Evolutionary conservation across 2,797 vertebrate genomes (phyloP).

Genomic region (Halcyon chelicuti): DNA sequence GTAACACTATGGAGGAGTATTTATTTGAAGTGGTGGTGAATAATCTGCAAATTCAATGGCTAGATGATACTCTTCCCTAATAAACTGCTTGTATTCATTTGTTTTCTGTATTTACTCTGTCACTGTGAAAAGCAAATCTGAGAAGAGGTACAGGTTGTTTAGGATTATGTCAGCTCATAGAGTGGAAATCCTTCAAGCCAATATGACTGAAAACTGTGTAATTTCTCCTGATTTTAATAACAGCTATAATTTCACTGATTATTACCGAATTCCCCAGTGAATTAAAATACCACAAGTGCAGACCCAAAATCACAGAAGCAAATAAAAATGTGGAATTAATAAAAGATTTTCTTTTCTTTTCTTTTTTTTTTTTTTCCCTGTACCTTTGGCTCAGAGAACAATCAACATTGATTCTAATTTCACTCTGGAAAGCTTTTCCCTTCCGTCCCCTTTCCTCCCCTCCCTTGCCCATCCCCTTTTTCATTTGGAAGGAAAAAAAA

Average conservation of each 20-base stretch:
- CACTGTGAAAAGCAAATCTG: constrained; percentile 61
- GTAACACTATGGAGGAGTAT: constrained; percentile 33
- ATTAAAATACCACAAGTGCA: background rate
- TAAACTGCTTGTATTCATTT: constrained; percentile 45
- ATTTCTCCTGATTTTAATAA: constrained; percentile 61
- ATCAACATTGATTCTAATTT: background rate
- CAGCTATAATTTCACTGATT: background rate
- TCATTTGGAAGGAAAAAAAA: background rate
- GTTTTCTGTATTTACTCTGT: constrained; percentile 38
- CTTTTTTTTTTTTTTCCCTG: background rate
- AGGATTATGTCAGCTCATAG: constrained; percentile 25
- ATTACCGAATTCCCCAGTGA: background rate
- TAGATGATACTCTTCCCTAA: constrained; percentile 24
- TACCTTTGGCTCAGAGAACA: background rate
- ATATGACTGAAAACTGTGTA: constrained; percentile 10
- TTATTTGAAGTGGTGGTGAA: constrained; percentile 68
- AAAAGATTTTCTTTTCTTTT: background rate
- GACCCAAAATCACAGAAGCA: background rate
- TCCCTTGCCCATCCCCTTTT: background rate
- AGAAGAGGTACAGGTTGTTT: constrained; percentile 45
- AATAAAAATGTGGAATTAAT: background rate
- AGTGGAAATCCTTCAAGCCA: constrained; percentile 26
- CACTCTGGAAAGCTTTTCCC: background rate
- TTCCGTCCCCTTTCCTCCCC: background rate
- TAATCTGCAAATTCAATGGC: constrained; percentile 57